Evolutionary conservation across 2,888 invertebrate genomes (phyloP), one percentile per base, ranked within the genome.

Genomic region (Sesia apiformis): DNA sequence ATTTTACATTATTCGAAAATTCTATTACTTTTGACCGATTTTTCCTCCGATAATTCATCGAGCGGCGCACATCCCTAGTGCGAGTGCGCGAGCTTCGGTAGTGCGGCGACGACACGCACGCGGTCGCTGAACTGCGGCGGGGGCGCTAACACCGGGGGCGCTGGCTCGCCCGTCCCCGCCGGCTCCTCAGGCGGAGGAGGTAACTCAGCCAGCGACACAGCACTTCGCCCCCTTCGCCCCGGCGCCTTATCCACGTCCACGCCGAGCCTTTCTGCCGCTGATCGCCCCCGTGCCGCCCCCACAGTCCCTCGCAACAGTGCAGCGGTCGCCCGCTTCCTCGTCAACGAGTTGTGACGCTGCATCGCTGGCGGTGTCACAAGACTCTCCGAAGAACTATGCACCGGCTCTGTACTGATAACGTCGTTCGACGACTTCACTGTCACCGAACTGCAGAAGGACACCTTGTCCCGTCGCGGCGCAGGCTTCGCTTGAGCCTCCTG

Each of bases 61-160:
- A n/a, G 42, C 52, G 39, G 4, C 4, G 50, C 23, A 38, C 38
- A 38, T 38, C 51, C 51, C 56, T 65, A 83, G 67, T 90, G 91
- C 60, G 90, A 72, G 58, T 90, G 86, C 57, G 91, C 88, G 51
- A 87, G 79, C 85, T 96, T 96, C 63, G 96, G 96, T 74, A 96
- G 92, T 58, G 96, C 94, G 56, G 95, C 96, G 54, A 96, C 95
- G 63, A 96, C 96, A 65, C 96, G 91, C 55, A 95, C 96, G 66
- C 94, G 91, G 85, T 97, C 97, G 81, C 95, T 96, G 87, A 97
- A 97, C 84, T 97, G 97, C 46, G 97, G 97, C 43, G 97, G 97
- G 46, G 97, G 97, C 39, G 96, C 96, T 58, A 95, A 88, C 60
- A 95, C 90, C 8, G 96, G 80, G 8, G 61, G 59, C 56, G 70